A percentile compares a stretch with the other conserved stretches of the same genome.
Evolutionary conservation across 2,888 invertebrate genomes (phyloP).

Genomic region (Drosophila siamana): DNA sequence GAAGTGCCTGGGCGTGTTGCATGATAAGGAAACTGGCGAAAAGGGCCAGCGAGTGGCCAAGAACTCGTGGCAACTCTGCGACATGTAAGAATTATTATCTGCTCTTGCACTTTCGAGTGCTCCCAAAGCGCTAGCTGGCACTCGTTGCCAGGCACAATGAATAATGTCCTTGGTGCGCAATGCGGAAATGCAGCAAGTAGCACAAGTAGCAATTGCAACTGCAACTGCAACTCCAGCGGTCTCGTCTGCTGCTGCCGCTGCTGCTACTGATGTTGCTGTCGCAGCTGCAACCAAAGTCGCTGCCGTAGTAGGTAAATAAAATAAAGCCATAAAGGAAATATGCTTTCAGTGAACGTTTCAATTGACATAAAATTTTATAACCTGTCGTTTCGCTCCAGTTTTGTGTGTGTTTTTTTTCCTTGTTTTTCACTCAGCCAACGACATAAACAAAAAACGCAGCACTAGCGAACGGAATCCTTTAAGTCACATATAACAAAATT

Average conservation of each 20-base stretch:
- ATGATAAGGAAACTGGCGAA: conserved; percentile 56
- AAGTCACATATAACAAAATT: conserved; percentile 32
- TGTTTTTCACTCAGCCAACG: conserved; percentile 45
- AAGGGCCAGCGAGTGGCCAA: conserved; percentile 58
- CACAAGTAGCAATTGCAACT: conserved; percentile 26
- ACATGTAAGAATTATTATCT: conserved; percentile 78
- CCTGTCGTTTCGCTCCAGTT: conserved; percentile 35
- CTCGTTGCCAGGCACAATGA: conserved; percentile 56
- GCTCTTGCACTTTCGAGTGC: conserved; percentile 75
- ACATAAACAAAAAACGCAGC: conserved; percentile 13
- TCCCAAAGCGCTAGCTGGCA: conserved; percentile 44
- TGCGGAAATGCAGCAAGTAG: conserved; percentile 70
- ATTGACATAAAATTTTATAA: conserved; percentile 74
- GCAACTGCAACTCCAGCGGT: not conserved
- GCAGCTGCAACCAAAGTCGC: conserved; percentile 2
- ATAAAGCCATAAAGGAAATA: conserved; percentile 74
- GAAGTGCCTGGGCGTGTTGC: conserved; percentile 60
- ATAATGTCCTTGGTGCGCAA: conserved; percentile 75
- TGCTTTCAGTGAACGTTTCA: conserved; percentile 69
- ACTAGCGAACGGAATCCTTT: conserved; percentile 3
- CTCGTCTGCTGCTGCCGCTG: not conserved
- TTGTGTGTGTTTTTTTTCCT: no score
- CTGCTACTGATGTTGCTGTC: no score
- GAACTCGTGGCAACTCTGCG: conserved; percentile 57
- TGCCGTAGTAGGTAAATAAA: conserved; percentile 68